Percentiles rank a stretch among this genome's conserved stretches.
Conservation (phyloP, 2,797 vertebrate genomes). For the Premnoplex brunnescens region DNA sequence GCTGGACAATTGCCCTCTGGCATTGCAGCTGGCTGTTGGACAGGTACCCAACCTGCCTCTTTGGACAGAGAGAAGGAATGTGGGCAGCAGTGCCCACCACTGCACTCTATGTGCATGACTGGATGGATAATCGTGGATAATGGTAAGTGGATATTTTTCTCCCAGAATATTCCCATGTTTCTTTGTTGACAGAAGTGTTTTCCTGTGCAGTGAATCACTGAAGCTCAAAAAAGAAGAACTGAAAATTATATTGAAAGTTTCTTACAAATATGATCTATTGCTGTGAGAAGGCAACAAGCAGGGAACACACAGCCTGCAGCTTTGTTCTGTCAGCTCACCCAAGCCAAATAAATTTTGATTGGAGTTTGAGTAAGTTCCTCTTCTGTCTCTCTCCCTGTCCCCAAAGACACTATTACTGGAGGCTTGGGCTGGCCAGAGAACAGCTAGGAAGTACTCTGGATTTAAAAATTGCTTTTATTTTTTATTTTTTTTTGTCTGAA, state of each 20-base stretch:
- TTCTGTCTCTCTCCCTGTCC: neutral
- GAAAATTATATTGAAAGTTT: neutral
- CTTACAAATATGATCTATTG: neutral
- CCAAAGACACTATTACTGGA: neutral
- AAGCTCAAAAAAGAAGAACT: neutral
- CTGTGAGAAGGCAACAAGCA: neutral
- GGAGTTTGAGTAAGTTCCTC: neutral
- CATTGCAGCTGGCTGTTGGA: neutral
- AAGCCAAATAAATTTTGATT: neutral
- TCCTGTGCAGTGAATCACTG: neutral
- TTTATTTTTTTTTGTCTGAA: neutral
- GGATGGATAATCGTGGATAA: neutral
- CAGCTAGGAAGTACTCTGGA: neutral
- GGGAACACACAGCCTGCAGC: neutral
- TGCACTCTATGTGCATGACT: neutral
- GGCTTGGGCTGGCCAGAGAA: neutral
- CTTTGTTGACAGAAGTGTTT: neutral
- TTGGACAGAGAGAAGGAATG: neutral
- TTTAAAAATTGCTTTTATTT: neutral
- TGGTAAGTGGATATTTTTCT: neutral
- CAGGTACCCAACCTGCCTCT: neutral
- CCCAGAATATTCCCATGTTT: neutral
- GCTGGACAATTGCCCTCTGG: neutral
- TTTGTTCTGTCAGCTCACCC: neutral
- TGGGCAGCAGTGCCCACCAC: rapidly evolving